Base-by-base conservation (phyloP, 2,113 vertebrate species). In the Xenotilapia flavipinnis region DNA sequence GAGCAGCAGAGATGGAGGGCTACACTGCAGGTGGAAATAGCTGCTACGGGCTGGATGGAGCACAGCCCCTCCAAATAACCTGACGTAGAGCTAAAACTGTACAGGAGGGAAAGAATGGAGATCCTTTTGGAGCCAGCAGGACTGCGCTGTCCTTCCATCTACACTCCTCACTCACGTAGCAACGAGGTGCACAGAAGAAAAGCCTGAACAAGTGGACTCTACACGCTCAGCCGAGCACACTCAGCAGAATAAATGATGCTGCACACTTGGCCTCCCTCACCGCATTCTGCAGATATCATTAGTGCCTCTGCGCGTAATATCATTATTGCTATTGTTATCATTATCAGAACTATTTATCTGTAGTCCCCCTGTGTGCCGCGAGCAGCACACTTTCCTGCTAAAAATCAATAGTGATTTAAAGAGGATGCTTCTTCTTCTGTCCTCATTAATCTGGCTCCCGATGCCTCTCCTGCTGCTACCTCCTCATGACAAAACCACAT, bases 281-380 rank as follows among this genome's bases (percentile, higher is more conserved):
- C 1, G 15, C 56, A 6, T 91, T 77, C 56, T 54, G 19, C 49
- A 84, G 79, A 86, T 85, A 79, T 89, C 86, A 92, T 91, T 87
- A 91, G 83, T 28, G 28, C 80, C 81, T 55, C 62, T 53, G 79
- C 53, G 56, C 82, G 56, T 88, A 49, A 92, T 92, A 83, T 93
- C 82, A 89, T 85, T 77, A 65, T 49, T 31, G 19, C 60, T 65
- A 53, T 87, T 89, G 89, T 91, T 85, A 79, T 87, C 81, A 82
- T 89, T 86, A 90, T 90, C 89, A 62, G 17, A 60, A 31, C 58
- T 77, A 89, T 88, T 89, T 90, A 88, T 90, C 86, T 80, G 86
- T 28, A 60, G 47, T 85, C 36, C 17, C 70, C 17, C 70, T 26
- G 79, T 90, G 80, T 89, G 81, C 84, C 38, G 58, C 80, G 87